A percentile compares a stretch with the other conserved stretches of the same genome.
Evolutionary conservation across 2,113 vertebrate species (phyloP).

Genomic region (Recurvirostra avosetta): DNA sequence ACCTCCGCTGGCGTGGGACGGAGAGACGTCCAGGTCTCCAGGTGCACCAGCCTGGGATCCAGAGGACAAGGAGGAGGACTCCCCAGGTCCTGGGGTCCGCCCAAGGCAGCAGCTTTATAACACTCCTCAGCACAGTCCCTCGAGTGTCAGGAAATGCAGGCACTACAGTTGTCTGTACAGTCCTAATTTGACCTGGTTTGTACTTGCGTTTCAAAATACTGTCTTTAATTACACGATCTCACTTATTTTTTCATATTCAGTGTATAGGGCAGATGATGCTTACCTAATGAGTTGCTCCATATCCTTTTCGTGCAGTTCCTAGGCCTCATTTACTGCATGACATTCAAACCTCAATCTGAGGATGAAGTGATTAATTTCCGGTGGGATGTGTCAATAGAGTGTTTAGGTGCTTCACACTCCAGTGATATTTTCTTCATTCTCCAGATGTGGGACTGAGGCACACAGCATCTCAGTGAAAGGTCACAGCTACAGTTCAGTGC

Average conservation of each 20-base stretch:
- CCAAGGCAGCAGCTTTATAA: background rate
- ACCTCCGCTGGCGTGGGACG: rapidly evolving
- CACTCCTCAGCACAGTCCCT: background rate
- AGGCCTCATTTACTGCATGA: background rate
- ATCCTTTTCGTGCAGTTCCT: background rate
- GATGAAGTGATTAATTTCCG: background rate
- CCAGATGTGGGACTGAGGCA: background rate
- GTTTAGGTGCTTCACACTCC: background rate
- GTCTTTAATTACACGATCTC: background rate
- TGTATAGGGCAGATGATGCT: background rate
- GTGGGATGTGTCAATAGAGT: background rate
- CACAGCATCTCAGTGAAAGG: background rate
- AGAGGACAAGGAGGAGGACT: background rate
- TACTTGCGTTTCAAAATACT: background rate
- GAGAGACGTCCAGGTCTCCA: background rate
- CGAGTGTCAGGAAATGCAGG: background rate
- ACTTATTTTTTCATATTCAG: background rate
- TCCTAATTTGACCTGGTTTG: background rate
- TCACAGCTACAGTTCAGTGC: background rate
- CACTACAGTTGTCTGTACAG: background rate
- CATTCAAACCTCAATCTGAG: background rate
- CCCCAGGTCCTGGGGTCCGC: background rate
- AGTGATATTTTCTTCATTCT: background rate
- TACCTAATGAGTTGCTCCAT: background rate
- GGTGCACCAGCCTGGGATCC: background rate